A percentile compares a stretch with the other conserved stretches of the same genome.
phyloP scores from a whole-genome alignment of 2,113 vertebrate species.

The Myotis brandtii region DNA sequence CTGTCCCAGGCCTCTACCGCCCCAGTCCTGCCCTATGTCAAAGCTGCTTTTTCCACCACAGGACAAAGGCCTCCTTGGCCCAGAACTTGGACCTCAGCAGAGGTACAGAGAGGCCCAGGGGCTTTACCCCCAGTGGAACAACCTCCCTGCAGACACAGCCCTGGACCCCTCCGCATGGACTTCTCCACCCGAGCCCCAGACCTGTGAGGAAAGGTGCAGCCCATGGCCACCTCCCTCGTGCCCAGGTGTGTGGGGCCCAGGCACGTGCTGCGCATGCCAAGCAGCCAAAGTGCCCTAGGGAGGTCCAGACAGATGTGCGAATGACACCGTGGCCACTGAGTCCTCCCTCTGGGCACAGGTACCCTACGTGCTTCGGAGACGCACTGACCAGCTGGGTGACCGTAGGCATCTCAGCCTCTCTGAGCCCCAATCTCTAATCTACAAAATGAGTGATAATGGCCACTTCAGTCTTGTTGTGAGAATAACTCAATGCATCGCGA shows the following conservation, averaged over 20 bases:
- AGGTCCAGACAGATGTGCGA: neutral
- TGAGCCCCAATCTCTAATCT: neutral
- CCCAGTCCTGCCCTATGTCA: neutral
- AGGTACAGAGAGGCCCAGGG: no score
- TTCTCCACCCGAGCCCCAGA: neutral
- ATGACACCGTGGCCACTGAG: neutral
- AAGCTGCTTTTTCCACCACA: neutral
- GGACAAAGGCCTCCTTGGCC: neutral
- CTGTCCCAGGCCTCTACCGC: neutral
- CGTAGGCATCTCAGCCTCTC: neutral
- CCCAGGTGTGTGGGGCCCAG: neutral
- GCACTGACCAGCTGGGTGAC: neutral
- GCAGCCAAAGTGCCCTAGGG: neutral
- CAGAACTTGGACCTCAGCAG: neutral
- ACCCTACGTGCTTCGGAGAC: neutral
- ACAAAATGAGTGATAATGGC: neutral
- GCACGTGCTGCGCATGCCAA: neutral
- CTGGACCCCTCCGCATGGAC: accelerated
- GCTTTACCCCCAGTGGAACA: neutral
- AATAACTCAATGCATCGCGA: neutral
- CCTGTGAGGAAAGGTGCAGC: neutral
- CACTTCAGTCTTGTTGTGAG: neutral
- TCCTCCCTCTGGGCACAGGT: neutral
- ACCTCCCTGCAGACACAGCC: neutral
- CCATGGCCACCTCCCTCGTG: neutral